A percentile compares a stretch with the other conserved stretches of the same genome.
These are phyloP conservation scores for Kradibia gibbosae DNA, from an alignment of 1,140 invertebrate species.

Conservation along the genomic window DNA sequence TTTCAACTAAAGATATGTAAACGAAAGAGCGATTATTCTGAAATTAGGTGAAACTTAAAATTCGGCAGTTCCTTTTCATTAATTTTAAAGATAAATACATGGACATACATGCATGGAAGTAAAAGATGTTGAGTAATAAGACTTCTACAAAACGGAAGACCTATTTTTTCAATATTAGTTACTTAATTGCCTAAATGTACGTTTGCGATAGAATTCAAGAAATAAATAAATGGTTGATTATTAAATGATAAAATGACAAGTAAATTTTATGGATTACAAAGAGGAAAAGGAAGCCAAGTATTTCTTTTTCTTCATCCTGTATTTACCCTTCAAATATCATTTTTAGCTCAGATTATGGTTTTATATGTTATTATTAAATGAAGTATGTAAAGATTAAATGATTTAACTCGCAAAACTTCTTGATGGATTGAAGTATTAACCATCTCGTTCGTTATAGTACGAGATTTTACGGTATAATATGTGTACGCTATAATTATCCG, in stretches of 20 bases:
- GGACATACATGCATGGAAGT: background rate
- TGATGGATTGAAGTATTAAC: background rate
- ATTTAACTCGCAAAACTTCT: background rate
- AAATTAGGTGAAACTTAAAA: constrained; percentile 17
- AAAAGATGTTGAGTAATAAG: background rate
- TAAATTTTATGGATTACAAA: background rate
- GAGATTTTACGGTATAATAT: constrained; percentile 8
- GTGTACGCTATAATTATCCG: background rate
- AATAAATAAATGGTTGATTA: too few species aligned
- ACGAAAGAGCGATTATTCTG: background rate
- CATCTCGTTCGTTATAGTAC: background rate
- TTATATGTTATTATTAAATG: background rate
- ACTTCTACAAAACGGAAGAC: constrained; percentile 21
- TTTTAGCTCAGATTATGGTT: constrained; percentile 3
- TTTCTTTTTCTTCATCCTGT: background rate
- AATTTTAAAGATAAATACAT: constrained; percentile 4
- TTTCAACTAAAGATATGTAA: background rate
- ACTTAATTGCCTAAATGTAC: constrained; percentile 20
- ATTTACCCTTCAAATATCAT: background rate
- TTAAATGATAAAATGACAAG: too few species aligned
- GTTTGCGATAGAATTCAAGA: background rate
- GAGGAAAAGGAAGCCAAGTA: background rate
- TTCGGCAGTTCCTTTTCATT: constrained; percentile 33
- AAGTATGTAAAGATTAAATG: background rate
- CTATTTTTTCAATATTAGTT: constrained; percentile 36